Base-by-base conservation (phyloP, 1,140 invertebrate species). In the Drosophila paulistorum region DNA sequence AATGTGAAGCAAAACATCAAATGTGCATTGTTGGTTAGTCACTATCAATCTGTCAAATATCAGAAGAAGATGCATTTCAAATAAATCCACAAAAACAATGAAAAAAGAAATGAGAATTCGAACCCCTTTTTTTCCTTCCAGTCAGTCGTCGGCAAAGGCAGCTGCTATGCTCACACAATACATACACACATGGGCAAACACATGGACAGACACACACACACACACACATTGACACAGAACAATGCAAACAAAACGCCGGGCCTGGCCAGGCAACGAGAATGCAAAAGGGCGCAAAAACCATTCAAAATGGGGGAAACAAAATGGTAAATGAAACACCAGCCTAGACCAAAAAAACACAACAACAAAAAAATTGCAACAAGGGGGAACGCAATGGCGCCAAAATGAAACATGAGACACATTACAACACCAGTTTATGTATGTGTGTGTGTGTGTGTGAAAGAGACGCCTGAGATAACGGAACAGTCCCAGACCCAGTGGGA, bases 401-500 rank as follows among this genome's bases (percentile, higher is more conserved):
- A 70, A 10, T 76, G 75, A 77, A 77, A 77, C 75, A 58, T 71
- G 68, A 71, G 74, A 60, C 65, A 54, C 20, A 55, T 33, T 60
- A 55, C 73, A 67, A 60, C 68, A 41, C 30, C 23, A 14, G 35
- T 37, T 37, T 23, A 2, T 48, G 45, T 48, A 17, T 51, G 60
- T 59, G 58, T 65, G 6, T n/a, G n/a, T n/a, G n/a, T n/a, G n/a
- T 66, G 35, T 65, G 6, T 70, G 54, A 41, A 58, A 65, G 80
- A 64, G 68, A 75, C 68, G 64, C 78, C 63, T 77, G 74, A 77
- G 75, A 77, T 78, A 78, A 78, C 75, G 75, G 75, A 78, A 78
- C 74, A 78, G 65, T 68, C 74, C 62, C 68, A 42, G 30, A 30
- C 30, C 30, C 30, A 30, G 7, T 9, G 57, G 74, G 68, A 37